Conservation (phyloP, 2,797 vertebrate species). For the Heliangelus exortis region DNA sequence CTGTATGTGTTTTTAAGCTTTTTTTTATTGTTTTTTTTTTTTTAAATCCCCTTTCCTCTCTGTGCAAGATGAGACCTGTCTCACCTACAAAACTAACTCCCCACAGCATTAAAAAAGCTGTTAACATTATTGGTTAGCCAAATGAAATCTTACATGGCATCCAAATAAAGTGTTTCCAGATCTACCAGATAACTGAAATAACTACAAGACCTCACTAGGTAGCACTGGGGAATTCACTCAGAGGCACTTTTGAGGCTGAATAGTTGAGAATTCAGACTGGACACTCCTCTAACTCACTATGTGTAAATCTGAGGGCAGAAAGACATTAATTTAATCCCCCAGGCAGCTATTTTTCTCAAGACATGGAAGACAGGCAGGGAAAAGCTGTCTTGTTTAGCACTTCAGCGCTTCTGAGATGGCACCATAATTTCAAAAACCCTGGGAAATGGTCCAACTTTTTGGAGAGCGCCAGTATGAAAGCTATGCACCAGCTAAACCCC, state of each 20-base stretch:
- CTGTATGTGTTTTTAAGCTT: not conserved
- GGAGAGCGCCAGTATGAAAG: not conserved
- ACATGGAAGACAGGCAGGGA: slow-evolving; percentile 42
- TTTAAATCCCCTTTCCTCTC: not conserved
- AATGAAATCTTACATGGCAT: not conserved
- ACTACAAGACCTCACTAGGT: not conserved
- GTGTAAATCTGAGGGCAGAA: not conserved
- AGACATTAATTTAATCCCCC: not conserved
- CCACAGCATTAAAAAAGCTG: not conserved
- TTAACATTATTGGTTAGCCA: not conserved
- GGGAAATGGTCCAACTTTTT: slow-evolving; percentile 6
- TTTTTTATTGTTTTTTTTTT: no score
- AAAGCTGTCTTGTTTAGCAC: slow-evolving; percentile 32
- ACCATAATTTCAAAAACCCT: slow-evolving; percentile 22
- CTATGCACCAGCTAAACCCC: not conserved
- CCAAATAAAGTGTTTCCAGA: not conserved
- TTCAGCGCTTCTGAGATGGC: slow-evolving; percentile 18
- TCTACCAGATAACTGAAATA: not conserved
- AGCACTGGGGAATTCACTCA: not conserved
- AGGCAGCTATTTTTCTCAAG: slow-evolving; percentile 17
- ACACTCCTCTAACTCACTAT: not conserved
- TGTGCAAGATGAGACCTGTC: not conserved
- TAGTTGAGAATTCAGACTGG: not conserved
- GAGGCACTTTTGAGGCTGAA: slow-evolving; percentile 43
- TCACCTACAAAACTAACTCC: not conserved